A percentile compares a stretch with the other conserved stretches of the same genome.
These are phyloP conservation scores for Mustelus asterias DNA, from an alignment of 2,113 vertebrate species.

Conservation along the genomic window DNA sequence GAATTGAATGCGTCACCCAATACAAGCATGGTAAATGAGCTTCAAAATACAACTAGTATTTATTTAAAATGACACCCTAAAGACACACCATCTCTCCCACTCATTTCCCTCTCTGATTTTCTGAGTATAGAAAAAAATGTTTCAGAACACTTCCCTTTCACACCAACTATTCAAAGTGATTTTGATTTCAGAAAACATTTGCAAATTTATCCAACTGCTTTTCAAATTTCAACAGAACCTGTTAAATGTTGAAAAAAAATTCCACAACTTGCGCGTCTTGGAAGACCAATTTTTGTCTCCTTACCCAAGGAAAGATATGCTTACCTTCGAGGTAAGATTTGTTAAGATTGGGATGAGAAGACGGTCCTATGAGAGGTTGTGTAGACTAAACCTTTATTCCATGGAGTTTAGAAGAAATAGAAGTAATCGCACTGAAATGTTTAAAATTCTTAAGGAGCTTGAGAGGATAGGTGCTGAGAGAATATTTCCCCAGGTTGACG, in stretches of 20 bases:
- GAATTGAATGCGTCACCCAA: neutral
- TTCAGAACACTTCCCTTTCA: neutral
- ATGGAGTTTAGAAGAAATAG: too few relatives aligned
- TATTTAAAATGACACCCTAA: neutral
- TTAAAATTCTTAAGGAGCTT: too few relatives aligned
- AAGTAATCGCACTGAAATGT: too few relatives aligned
- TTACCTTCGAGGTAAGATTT: neutral
- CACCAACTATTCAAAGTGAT: neutral
- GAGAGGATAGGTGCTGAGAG: too few relatives aligned
- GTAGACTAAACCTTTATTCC: too few relatives aligned
- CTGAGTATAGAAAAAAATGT: neutral
- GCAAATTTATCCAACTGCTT: neutral
- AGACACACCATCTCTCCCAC: neutral
- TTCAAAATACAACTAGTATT: neutral
- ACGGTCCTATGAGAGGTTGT: neutral
- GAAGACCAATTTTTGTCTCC: neutral
- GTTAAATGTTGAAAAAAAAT: too few relatives aligned
- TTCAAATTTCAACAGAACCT: too few relatives aligned
- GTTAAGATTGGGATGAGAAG: neutral
- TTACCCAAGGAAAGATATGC: neutral
- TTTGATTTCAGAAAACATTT: neutral
- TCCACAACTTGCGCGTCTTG: too few relatives aligned
- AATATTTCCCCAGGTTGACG: too few relatives aligned
- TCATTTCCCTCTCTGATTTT: neutral
- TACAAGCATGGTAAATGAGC: neutral